Base-by-base conservation (phyloP, 2,797 vertebrate genomes). In the Micromesistius poutassou region DNA sequence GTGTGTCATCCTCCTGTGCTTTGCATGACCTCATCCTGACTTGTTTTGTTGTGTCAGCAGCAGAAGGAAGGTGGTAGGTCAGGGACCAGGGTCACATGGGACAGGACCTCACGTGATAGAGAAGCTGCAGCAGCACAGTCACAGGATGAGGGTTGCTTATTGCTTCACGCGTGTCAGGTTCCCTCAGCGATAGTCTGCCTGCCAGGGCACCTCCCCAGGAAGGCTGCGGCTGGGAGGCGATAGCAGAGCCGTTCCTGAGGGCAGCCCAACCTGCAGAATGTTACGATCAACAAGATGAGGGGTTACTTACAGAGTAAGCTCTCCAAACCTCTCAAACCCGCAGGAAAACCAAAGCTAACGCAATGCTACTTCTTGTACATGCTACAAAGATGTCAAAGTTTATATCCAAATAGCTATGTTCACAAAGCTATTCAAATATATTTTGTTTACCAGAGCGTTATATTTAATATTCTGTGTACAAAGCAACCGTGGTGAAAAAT, bases 111-210 rank as follows among this genome's bases (percentile, higher is more conserved):
- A 25, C 22, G 22, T 62, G 55, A 62, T 12, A 7, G 55, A 25
- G 68, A 71, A 12, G 68, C 28, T 71, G 42, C 78, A 12, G 79
- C 62, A 30, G 76, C 85, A 86, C 84, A 80, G 83, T 74, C 80
- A 81, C 85, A 87, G 89, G 88, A 89, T 84, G 81, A 78, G 75
- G 74, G 86, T 42, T 78, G 83, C 82, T 83, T 80, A 73, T 76
- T 80, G 55, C 55, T 25, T 25, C 2, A 73, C 71, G 25, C 62
- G 25, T 83, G 76, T 76, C 25, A 75, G 68, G 38, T 35, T 31
- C 71, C 68, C 66, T 85, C 80, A 77, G 76, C 82, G 35, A 81
- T 87, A 80, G 88, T 84, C 83, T 76, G 78, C 74, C 78, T 38
- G 50, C 72, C 22, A 40, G 77, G 76, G 62, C 40, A 77, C 76